These are phyloP conservation scores for Eleginops maclovinus DNA, from an alignment of 2,113 vertebrate species.

Conservation along the genomic window DNA sequence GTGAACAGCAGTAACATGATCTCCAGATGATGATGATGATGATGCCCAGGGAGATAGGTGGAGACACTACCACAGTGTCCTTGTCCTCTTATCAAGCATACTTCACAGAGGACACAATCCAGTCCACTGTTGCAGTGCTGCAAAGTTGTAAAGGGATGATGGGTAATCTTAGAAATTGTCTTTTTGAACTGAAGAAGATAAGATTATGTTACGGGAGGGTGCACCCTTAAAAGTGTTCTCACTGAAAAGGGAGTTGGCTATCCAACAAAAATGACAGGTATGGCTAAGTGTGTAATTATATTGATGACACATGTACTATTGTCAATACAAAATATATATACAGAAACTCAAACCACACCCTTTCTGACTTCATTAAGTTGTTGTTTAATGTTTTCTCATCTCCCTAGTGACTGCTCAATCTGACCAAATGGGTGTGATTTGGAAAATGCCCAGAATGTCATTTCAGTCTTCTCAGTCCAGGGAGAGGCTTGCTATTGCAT, in stretches of 20 bases:
- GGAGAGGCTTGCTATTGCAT: constrained; percentile 67
- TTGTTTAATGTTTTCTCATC: constrained; percentile 69
- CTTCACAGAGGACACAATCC: constrained; percentile 9
- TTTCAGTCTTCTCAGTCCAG: constrained; percentile 38
- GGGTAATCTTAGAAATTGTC: background rate
- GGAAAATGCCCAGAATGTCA: constrained; percentile 66
- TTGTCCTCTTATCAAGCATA: constrained; percentile 9
- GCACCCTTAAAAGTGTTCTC: background rate
- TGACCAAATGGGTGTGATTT: constrained; percentile 62
- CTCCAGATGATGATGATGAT: constrained; percentile 33
- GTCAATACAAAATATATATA: background rate
- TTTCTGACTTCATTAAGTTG: constrained; percentile 56
- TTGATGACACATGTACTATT: constrained; percentile 49
- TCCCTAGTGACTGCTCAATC: constrained; percentile 61
- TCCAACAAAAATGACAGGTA: constrained; percentile 44
- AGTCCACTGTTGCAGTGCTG: constrained; percentile 9
- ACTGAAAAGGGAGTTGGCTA: constrained; percentile 44
- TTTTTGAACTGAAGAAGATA: background rate
- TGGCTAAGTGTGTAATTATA: constrained; percentile 29
- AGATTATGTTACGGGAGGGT: background rate
- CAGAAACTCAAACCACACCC: constrained; percentile 58
- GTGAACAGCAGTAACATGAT: constrained; percentile 45
- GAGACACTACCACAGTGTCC: constrained; percentile 27
- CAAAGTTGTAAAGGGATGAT: background rate
- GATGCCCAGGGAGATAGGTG: constrained; percentile 39